Conservation (phyloP, 1,140 invertebrate genomes). For the Drosophila pachea region DNA sequence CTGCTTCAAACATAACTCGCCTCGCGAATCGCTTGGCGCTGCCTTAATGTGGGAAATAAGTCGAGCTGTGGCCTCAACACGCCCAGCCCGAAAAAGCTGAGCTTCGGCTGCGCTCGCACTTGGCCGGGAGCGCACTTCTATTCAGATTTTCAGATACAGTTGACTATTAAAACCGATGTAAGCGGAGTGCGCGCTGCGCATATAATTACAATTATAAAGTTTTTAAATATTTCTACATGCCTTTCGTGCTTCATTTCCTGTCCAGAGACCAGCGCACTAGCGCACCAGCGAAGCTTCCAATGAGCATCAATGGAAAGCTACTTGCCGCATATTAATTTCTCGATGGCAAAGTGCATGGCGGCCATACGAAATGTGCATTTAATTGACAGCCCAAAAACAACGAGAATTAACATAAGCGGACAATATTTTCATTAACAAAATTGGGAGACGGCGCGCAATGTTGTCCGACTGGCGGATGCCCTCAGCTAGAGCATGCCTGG, state of each 20-base stretch:
- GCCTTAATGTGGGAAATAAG: slow-evolving; percentile 47
- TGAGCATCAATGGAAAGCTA: slow-evolving; percentile 49
- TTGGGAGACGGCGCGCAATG: neutral
- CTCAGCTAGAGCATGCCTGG: neutral
- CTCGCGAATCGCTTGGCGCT: slow-evolving; percentile 41
- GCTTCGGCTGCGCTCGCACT: slow-evolving; percentile 27
- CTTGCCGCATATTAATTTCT: slow-evolving; percentile 67
- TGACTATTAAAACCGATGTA: slow-evolving; percentile 46
- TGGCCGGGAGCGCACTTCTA: slow-evolving; percentile 13
- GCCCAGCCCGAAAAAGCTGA: slow-evolving; percentile 33
- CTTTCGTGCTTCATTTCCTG: slow-evolving; percentile 75
- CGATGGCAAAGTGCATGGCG: slow-evolving; percentile 63
- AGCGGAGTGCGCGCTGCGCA: slow-evolving; percentile 43
- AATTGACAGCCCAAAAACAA: slow-evolving; percentile 55
- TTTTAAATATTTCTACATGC: slow-evolving; percentile 60
- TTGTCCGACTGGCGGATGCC: neutral
- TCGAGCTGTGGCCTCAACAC: slow-evolving; percentile 29
- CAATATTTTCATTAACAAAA: slow-evolving; percentile 71
- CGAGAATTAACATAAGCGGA: slow-evolving; percentile 62
- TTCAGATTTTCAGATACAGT: slow-evolving; percentile 31
- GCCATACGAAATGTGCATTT: slow-evolving; percentile 75
- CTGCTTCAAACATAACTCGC: slow-evolving; percentile 32
- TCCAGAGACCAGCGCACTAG: slow-evolving; percentile 23
- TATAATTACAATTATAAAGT: slow-evolving; percentile 58
- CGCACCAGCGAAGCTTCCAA: slow-evolving; percentile 15